phyloP scores from a whole-genome alignment of 2,797 vertebrate species.

The Malurus splendens region DNA sequence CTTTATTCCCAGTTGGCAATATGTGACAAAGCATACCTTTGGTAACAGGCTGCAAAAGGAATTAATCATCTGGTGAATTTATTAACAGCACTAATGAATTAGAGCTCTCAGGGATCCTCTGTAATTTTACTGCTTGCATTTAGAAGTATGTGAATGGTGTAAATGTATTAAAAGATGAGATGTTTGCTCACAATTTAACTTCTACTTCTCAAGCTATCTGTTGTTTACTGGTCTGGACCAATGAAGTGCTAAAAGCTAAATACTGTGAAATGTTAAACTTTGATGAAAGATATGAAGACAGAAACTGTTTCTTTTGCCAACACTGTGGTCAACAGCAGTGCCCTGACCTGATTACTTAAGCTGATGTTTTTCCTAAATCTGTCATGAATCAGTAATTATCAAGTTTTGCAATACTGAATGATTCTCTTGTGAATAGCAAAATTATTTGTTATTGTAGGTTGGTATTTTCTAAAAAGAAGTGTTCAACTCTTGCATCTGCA shows the following conservation, averaged over 20 bases:
- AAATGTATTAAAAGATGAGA: background rate
- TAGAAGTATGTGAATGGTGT: background rate
- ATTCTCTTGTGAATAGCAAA: conserved; percentile 68
- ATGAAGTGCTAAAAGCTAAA: conserved; percentile 53
- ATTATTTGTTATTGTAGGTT: conserved; percentile 70
- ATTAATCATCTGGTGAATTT: background rate
- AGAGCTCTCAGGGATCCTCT: background rate
- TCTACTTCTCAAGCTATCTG: conserved; percentile 1
- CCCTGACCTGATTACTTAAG: conserved; percentile 76
- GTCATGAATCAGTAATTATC: conserved; percentile 77
- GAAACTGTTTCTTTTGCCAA: conserved; percentile 60
- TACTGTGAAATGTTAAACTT: conserved; percentile 65
- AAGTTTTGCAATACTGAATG: conserved; percentile 75
- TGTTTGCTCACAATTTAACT: conserved; percentile 3
- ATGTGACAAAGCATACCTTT: background rate
- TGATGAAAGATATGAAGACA: conserved; percentile 64
- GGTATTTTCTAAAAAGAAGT: conserved; percentile 51
- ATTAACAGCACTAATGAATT: background rate
- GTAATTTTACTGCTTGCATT: background rate
- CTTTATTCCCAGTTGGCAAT: background rate
- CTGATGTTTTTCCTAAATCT: conserved; percentile 75
- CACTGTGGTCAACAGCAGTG: conserved; percentile 66
- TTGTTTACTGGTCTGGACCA: conserved; percentile 56
- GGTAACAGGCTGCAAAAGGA: background rate
- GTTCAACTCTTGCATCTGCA: conserved; percentile 34